These are phyloP conservation scores for Pristionchus maxplancki DNA, from an alignment of 2,888 invertebrate species.

Conservation along the genomic window DNA sequence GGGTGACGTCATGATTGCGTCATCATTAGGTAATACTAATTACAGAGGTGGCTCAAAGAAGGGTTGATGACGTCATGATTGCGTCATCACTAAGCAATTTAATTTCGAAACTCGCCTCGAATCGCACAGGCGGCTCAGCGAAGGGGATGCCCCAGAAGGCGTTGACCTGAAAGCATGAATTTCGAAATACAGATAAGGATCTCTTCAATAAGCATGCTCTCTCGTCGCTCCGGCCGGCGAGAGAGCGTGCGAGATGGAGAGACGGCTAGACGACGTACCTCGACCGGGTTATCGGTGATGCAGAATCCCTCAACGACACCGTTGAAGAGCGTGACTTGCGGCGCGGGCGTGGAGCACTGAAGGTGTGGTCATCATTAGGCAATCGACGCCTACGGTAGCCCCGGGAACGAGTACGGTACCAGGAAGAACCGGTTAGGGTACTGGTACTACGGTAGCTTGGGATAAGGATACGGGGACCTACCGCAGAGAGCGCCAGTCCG, in stretches of 20 bases:
- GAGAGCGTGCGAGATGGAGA: too few species aligned
- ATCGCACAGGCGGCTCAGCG: constrained; percentile 22
- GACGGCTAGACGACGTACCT: not conserved
- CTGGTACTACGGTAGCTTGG: too few species aligned
- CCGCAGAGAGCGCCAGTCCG: not conserved
- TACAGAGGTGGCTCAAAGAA: too few species aligned
- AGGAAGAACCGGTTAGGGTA: too few species aligned
- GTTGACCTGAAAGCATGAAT: not conserved
- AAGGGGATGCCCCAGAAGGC: constrained; percentile 8
- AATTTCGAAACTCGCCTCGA: not conserved
- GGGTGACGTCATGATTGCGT: too few species aligned
- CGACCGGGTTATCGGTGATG: not conserved
- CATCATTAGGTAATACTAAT: not conserved
- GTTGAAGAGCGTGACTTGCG: not conserved
- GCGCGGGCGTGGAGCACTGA: constrained; percentile 1
- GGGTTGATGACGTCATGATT: not conserved
- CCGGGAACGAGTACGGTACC: not conserved
- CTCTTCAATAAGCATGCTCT: too few species aligned
- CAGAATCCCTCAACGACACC: constrained; percentile 41
- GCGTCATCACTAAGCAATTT: not conserved
- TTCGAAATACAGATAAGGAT: not conserved
- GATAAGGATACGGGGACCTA: too few species aligned
- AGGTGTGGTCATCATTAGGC: not conserved
- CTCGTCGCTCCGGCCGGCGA: too few species aligned
- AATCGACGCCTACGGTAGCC: not conserved